These are phyloP conservation scores for Andricus grossulariae DNA, from an alignment of 1,140 invertebrate species.

Conservation along the genomic window DNA sequence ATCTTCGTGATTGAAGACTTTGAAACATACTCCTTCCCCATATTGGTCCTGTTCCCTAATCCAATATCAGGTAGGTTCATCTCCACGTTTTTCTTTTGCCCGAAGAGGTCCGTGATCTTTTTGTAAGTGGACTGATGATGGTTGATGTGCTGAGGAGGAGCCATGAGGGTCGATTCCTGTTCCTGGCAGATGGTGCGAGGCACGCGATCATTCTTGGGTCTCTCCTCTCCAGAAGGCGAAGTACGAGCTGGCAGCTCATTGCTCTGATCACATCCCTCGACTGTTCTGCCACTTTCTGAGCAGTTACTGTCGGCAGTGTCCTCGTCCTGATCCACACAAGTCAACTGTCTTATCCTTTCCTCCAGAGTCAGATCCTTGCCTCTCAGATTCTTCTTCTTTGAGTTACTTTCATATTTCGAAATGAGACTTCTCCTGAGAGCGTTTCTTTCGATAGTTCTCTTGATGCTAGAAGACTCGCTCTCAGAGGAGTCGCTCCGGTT, in stretches of 20 bases:
- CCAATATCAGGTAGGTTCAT: constrained; percentile 77
- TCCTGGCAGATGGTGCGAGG: constrained; percentile 69
- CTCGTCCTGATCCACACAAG: constrained; percentile 87
- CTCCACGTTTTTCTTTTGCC: constrained; percentile 71
- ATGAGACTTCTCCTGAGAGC: constrained; percentile 83
- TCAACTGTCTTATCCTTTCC: constrained; percentile 87
- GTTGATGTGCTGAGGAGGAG: constrained; percentile 48
- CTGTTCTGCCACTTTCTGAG: constrained; percentile 40
- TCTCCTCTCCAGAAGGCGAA: constrained; percentile 66
- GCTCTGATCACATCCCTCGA: constrained; percentile 39
- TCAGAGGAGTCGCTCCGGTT: constrained; percentile 69
- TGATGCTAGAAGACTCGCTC: constrained; percentile 78
- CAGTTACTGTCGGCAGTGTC: constrained; percentile 50
- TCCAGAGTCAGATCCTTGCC: constrained; percentile 80
- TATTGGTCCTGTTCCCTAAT: constrained; percentile 70
- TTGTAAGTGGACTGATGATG: constrained; percentile 79
- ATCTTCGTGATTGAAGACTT: constrained; percentile 69
- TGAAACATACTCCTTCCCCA: constrained; percentile 63
- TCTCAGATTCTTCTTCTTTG: constrained; percentile 70
- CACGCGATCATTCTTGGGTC: constrained; percentile 42
- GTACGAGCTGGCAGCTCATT: constrained; percentile 58
- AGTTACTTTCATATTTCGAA: constrained; percentile 76
- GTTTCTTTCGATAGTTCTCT: constrained; percentile 84
- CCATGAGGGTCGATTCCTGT: constrained; percentile 64
- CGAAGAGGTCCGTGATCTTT: constrained; percentile 82